phyloP scores from a whole-genome alignment of 1,140 invertebrate genomes.

The Meloidogyne hapla region DNA sequence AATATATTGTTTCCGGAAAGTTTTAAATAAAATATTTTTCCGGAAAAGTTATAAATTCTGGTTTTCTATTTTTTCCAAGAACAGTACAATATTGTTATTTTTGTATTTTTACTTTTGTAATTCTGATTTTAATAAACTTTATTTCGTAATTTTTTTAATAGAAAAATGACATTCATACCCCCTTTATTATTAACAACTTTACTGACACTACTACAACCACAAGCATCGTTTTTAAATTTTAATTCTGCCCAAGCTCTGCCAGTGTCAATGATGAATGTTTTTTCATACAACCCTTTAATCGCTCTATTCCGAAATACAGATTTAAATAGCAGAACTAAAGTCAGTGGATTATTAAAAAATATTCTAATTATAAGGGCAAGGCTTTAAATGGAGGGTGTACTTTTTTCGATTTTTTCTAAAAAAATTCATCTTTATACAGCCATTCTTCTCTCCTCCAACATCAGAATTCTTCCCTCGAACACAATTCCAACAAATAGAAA shows the following conservation, averaged over 20 bases:
- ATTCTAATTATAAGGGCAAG: neutral
- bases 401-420: no score
- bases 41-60: no score
- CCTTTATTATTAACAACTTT: neutral
- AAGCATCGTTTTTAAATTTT: neutral
- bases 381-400: no score
- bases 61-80: no score
- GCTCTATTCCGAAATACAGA: slow-evolving; percentile 1
- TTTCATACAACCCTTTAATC: slow-evolving; percentile 11
- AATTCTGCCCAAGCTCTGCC: slow-evolving; percentile 22
- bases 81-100: neutral
- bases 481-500: neutral
- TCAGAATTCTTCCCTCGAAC: neutral
- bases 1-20: neutral
- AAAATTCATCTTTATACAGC: neutral
- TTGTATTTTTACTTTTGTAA: neutral
- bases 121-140: neutral
- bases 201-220: neutral
- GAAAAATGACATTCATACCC: neutral
- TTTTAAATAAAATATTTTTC: neutral
- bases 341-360: neutral
- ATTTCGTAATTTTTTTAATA: neutral
- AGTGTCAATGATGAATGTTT: slow-evolving; percentile 26
- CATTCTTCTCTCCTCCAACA: neutral
- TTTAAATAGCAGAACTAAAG: slow-evolving; percentile 5